A percentile compares a stretch with the other conserved stretches of the same genome.
Evolutionary conservation across 1,140 invertebrate genomes (phyloP).

Genomic region (Andrena cerasifolii): DNA sequence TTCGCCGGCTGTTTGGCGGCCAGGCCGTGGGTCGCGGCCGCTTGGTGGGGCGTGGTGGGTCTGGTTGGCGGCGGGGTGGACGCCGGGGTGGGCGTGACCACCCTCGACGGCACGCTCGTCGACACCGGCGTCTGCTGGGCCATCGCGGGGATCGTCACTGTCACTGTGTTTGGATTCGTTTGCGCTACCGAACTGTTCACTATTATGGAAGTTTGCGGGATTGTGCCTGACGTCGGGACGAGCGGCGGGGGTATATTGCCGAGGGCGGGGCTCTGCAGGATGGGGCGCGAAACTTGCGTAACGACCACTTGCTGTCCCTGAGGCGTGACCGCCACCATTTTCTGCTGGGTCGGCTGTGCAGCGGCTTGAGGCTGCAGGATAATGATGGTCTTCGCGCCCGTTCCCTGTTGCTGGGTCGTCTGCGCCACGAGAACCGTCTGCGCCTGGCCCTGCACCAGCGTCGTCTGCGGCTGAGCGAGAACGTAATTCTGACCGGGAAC

Average conservation of each 20-base stretch:
- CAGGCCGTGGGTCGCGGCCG: constrained; percentile 65
- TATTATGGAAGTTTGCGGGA: constrained; percentile 79
- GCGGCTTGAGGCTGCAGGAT: constrained; percentile 86
- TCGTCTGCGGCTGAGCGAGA: constrained; percentile 85
- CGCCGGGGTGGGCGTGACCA: constrained; percentile 77
- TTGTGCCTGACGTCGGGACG: constrained; percentile 78
- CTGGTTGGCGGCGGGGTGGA: constrained; percentile 80
- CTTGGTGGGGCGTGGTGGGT: constrained; percentile 79
- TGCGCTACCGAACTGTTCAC: constrained; percentile 77
- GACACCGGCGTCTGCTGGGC: constrained; percentile 73
- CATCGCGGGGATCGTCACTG: constrained; percentile 72
- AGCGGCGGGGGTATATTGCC: constrained; percentile 80
- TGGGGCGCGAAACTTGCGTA: constrained; percentile 82
- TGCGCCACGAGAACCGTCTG: constrained; percentile 86
- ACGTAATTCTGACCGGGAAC: constrained; percentile 84
- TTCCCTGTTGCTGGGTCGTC: constrained; percentile 85
- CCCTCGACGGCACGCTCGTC: constrained; percentile 77
- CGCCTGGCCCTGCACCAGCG: constrained; percentile 84
- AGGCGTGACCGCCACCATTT: constrained; percentile 86
- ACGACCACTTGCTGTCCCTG: constrained; percentile 87
- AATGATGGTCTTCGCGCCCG: constrained; percentile 87
- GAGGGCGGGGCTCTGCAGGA: constrained; percentile 81
- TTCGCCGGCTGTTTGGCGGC: constrained; percentile 56
- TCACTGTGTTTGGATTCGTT: constrained; percentile 67
- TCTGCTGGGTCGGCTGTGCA: constrained; percentile 78